phyloP scores from a whole-genome alignment of 2,797 vertebrate genomes.

The Oryzias dopingdopingensis region DNA sequence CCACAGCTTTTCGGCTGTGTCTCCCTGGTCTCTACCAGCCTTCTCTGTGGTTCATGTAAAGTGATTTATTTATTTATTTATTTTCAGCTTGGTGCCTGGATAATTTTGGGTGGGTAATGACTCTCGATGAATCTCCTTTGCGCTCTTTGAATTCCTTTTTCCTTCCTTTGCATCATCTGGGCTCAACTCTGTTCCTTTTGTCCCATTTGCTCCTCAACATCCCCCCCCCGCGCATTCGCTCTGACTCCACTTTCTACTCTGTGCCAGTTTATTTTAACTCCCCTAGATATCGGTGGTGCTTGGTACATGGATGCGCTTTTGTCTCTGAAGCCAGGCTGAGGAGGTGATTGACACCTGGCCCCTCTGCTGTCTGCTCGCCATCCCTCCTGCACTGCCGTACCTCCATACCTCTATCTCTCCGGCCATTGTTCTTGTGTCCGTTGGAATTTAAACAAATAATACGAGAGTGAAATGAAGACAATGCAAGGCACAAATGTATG shows the following conservation, averaged over 20 bases:
- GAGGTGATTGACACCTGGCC: conserved; percentile 87
- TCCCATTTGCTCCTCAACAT: conserved; percentile 52
- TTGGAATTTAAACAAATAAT: conserved; percentile 24
- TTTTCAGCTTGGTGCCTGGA: conserved; percentile 88
- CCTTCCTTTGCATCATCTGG: conserved; percentile 58
- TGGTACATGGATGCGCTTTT: conserved; percentile 27
- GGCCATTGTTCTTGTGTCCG: conserved; percentile 38
- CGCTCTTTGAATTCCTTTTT: conserved; percentile 81
- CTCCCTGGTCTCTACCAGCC: conserved; percentile 48
- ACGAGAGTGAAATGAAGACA: conserved; percentile 13
- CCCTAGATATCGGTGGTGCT: conserved; percentile 82
- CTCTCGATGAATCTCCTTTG: conserved; percentile 90
- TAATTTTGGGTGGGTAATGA: conserved; percentile 95
- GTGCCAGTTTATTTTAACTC: conserved; percentile 71
- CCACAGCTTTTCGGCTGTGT: conserved; percentile 39
- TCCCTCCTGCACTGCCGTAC: conserved; percentile 50
- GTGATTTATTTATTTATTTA: conserved; percentile 72
- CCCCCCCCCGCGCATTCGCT: conserved; percentile 28
- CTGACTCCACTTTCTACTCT: conserved; percentile 22
- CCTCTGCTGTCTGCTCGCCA: conserved; percentile 73
- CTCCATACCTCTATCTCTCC: conserved; percentile 48
- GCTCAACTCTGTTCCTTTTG: conserved; percentile 51
- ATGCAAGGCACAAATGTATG: conserved; percentile 66
- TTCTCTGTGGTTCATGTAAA: conserved; percentile 57
- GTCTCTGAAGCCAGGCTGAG: conserved; percentile 81